Evolutionary conservation across 2,113 vertebrate species (phyloP).

Genomic region (Cnemophilus loriae): DNA sequence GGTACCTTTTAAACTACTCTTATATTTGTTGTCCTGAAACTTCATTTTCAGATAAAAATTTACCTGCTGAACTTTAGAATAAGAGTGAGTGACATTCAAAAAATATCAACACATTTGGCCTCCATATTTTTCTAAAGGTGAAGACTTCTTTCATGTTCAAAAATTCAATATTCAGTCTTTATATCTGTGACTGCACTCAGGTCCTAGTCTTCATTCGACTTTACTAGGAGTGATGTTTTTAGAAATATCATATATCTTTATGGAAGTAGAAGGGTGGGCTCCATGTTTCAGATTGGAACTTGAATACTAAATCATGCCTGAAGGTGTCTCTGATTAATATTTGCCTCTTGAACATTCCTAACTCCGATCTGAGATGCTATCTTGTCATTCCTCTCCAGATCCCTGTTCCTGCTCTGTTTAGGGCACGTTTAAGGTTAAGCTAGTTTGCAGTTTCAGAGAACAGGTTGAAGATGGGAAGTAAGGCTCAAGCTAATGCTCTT

Average conservation of each 20-base stretch:
- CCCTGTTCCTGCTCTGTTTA: neutral
- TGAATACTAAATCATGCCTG: neutral
- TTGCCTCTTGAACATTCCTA: neutral
- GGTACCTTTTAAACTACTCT: neutral
- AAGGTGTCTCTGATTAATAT: neutral
- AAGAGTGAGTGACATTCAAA: neutral
- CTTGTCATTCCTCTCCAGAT: neutral
- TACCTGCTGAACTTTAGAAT: neutral
- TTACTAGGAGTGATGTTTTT: neutral
- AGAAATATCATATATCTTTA: neutral
- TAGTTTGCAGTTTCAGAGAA: neutral
- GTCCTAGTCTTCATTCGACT: neutral
- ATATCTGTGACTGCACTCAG: neutral
- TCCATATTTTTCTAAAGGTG: neutral
- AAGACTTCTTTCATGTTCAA: neutral
- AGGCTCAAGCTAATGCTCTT: neutral
- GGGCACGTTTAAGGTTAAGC: neutral
- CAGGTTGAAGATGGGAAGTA: neutral
- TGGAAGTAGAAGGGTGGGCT: neutral
- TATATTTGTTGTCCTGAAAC: slow-evolving; percentile 19
- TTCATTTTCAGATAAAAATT: slow-evolving; percentile 17
- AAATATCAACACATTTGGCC: neutral
- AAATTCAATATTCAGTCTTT: neutral
- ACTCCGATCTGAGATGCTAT: neutral
- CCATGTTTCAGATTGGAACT: neutral